A percentile compares a stretch with the other conserved stretches of the same genome.
Conservation (phyloP, 2,797 vertebrate genomes). For the Scolopax bukidnonensis region DNA sequence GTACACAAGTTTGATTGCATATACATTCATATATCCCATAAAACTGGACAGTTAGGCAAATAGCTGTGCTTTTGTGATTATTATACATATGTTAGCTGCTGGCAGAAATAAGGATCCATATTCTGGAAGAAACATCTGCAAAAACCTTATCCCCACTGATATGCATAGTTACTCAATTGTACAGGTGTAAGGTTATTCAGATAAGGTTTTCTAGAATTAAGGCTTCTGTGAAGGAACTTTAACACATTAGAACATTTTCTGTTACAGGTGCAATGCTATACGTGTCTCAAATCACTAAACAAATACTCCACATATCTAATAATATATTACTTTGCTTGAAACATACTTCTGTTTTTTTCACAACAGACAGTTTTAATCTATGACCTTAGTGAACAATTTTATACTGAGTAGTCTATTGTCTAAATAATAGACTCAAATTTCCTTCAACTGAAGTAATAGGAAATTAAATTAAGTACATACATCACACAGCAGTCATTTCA, state of each 20-base stretch:
- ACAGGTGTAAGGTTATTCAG: not conserved
- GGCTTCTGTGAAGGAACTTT: not conserved
- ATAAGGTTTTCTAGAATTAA: not conserved
- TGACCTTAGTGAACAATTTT: slow-evolving; percentile 2
- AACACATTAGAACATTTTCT: not conserved
- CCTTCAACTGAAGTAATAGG: not conserved
- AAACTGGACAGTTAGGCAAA: not conserved
- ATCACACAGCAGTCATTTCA: not conserved
- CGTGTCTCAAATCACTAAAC: not conserved
- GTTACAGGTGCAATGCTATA: not conserved
- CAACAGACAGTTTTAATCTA: not conserved
- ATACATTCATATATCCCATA: not conserved
- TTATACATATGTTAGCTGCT: not conserved
- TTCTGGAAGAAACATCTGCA: not conserved
- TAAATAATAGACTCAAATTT: slow-evolving; percentile 23
- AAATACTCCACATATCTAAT: not conserved
- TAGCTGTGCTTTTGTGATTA: not conserved
- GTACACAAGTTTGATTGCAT: not conserved
- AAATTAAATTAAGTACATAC: slow-evolving; percentile 14
- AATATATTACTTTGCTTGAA: slow-evolving; percentile 3
- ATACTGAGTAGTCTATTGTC: not conserved
- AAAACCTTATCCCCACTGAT: not conserved
- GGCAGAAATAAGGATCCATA: not conserved
- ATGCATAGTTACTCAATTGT: not conserved
- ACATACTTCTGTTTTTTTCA: not conserved